phyloP scores from a whole-genome alignment of 2,797 vertebrate species.

The Microcaecilia unicolor region DNA sequence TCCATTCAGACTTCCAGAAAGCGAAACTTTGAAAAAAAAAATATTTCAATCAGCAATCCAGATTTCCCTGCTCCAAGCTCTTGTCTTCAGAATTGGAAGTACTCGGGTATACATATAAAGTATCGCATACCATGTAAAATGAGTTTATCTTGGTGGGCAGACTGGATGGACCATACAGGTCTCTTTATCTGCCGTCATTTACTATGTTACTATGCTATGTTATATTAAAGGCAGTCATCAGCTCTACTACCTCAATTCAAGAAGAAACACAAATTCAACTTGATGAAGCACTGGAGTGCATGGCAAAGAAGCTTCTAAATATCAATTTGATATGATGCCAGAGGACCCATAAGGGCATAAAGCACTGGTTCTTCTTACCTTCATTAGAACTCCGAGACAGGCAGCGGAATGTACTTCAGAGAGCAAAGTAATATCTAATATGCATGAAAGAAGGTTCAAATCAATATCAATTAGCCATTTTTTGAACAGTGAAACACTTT shows the following conservation, averaged over 20 bases:
- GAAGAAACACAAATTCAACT: constrained; percentile 10
- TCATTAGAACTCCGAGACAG: background rate
- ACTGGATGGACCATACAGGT: too few species aligned
- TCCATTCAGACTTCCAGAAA: too few species aligned
- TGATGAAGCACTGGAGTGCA: constrained; percentile 6
- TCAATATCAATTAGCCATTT: constrained; percentile 39
- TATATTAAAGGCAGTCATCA: constrained; percentile 16
- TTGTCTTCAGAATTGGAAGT: constrained; percentile 6
- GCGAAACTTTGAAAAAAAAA: too few species aligned
- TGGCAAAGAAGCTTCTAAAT: too few species aligned
- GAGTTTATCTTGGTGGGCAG: too few species aligned
- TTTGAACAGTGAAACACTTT: constrained; percentile 29
- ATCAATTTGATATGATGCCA: background rate
- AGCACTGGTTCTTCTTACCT: accelerated
- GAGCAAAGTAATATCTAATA: constrained; percentile 7
- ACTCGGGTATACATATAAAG: too few species aligned
- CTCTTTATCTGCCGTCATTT: too few species aligned
- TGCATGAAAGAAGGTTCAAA: constrained; percentile 21
- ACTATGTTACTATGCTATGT: too few species aligned
- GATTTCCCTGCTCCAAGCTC: constrained; percentile 14
- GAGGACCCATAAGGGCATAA: background rate
- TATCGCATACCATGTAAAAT: too few species aligned
- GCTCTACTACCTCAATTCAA: constrained; percentile 15
- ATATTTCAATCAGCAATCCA: too few species aligned
- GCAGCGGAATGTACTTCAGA: constrained; percentile 4